A percentile compares a stretch with the other conserved stretches of the same genome.
Evolutionary conservation across 2,888 invertebrate species (phyloP).

Genomic region (Tolmerus cingulatus): DNA sequence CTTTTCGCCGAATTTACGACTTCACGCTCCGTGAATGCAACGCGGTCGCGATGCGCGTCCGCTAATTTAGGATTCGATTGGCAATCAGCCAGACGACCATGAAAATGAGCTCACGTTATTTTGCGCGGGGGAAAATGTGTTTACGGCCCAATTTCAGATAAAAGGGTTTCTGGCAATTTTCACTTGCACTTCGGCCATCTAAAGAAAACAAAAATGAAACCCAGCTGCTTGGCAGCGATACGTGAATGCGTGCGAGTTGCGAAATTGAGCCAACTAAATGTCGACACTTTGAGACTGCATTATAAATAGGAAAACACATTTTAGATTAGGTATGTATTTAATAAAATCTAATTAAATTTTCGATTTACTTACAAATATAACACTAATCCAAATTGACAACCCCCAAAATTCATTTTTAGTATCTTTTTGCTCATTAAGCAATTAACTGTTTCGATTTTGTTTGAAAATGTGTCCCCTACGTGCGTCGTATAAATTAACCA

Average conservation of each 20-base stretch:
- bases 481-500: no score
- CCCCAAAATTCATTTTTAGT: no score
- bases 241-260: not conserved
- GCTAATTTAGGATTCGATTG: conserved; percentile 28
- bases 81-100: conserved; percentile 27
- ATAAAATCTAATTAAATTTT: no score
- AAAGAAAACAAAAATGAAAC: not conserved
- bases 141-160: not conserved
- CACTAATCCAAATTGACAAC: no score
- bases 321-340: no score
- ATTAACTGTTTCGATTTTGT: no score
- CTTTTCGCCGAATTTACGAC: conserved; percentile 30
- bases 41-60: not conserved
- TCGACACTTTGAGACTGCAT: not conserved
- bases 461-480: no score
- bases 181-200: not conserved
- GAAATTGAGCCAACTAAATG: not conserved
- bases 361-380: no score
- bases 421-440: no score
- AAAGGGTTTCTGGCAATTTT: not conserved
- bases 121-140: not conserved
- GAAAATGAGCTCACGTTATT: not conserved
- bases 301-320: not conserved
- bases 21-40: conserved; percentile 13
- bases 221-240: not conserved